phyloP scores from a whole-genome alignment of 2,888 invertebrate genomes.

The Morpho deidamia region DNA sequence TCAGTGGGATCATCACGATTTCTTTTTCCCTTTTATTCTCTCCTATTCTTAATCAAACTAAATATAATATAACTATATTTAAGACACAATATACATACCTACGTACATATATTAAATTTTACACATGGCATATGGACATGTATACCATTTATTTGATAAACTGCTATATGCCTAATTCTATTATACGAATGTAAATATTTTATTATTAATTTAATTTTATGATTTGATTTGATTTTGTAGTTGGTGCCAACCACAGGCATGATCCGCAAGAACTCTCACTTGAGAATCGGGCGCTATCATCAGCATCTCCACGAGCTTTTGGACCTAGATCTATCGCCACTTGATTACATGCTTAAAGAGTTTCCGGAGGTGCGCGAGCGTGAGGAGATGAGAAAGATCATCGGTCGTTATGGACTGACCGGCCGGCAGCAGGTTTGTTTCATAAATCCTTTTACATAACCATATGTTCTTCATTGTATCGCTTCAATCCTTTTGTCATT shows the following conservation, averaged over 20 bases:
- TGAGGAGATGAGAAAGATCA: constrained; percentile 99
- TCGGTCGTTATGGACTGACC: constrained; percentile 97
- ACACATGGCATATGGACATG: no score
- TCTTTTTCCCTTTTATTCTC: no score
- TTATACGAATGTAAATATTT: not conserved
- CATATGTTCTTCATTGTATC: not conserved
- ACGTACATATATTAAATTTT: no score
- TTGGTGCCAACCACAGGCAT: constrained; percentile 96
- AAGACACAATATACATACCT: no score
- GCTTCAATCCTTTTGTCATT: no score
- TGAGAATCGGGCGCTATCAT: constrained; percentile 98
- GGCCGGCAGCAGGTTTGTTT: constrained; percentile 93
- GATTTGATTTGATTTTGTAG: constrained; percentile 68
- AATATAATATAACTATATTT: no score
- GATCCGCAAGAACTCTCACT: constrained; percentile 98
- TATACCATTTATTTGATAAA: no score
- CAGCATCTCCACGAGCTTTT: constrained; percentile 98
- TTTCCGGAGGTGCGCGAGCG: constrained; percentile 98
- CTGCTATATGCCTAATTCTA: no score
- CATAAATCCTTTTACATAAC: not conserved
- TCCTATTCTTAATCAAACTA: no score
- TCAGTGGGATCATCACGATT: no score
- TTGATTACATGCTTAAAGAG: constrained; percentile 98
- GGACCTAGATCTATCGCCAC: constrained; percentile 94
- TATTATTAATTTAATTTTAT: not conserved